phyloP scores from a whole-genome alignment of 2,113 vertebrate species.

The Eptesicus fuscus region DNA sequence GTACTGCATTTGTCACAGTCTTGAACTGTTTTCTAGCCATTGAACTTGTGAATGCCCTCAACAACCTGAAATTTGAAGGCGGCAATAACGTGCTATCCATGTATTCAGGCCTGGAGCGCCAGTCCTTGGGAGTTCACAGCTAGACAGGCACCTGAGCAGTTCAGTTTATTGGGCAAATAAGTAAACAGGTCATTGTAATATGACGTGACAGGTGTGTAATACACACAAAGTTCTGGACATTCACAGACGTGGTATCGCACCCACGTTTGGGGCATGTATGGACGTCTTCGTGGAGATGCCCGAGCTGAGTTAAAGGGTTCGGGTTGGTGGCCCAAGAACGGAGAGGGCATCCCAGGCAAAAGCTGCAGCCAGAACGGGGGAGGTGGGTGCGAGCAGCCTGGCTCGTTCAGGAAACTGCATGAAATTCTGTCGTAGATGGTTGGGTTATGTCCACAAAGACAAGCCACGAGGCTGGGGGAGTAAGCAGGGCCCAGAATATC shows the following conservation, averaged over 20 bases:
- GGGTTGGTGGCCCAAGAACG: neutral
- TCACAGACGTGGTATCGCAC: neutral
- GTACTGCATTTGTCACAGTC: neutral
- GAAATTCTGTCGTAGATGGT: neutral
- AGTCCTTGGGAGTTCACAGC: neutral
- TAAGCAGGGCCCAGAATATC: neutral
- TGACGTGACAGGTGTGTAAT: neutral
- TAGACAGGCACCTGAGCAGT: neutral
- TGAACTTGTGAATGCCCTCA: neutral
- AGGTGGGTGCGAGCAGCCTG: neutral
- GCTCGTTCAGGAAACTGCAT: neutral
- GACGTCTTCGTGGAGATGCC: neutral
- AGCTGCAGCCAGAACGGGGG: neutral
- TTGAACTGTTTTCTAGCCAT: neutral
- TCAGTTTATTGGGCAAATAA: neutral
- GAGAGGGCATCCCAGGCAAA: neutral
- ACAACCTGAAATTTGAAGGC: neutral
- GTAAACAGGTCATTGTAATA: neutral
- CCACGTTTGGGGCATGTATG: neutral
- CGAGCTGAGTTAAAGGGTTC: neutral
- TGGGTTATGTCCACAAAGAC: accelerated
- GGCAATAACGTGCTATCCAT: neutral
- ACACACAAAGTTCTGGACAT: neutral
- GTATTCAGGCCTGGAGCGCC: neutral
- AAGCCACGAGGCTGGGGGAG: neutral